These are phyloP conservation scores for Metallyticus violacea DNA, from an alignment of 2,888 invertebrate species.

Conservation along the genomic window DNA sequence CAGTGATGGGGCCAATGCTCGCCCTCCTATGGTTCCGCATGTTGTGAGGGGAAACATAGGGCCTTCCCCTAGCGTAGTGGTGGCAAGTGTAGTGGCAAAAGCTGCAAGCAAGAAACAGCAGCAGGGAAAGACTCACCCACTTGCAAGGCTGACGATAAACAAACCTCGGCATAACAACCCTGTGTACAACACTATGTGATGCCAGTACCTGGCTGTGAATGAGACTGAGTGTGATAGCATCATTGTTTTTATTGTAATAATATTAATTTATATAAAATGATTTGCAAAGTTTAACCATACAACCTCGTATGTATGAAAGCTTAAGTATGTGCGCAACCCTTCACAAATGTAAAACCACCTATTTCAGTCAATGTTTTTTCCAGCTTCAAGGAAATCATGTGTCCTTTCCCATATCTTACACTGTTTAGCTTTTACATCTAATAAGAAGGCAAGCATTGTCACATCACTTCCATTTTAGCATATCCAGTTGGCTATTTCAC, in stretches of 20 bases:
- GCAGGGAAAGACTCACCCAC: slow-evolving; percentile 89
- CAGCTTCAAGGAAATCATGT: not conserved
- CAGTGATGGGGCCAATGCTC: slow-evolving; percentile 35
- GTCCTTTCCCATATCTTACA: slow-evolving; percentile 1
- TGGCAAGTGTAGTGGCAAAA: slow-evolving; percentile 67
- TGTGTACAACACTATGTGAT: slow-evolving; percentile 87
- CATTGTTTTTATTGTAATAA: not conserved
- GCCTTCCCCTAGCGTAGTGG: slow-evolving; percentile 58
- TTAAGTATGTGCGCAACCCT: not conserved
- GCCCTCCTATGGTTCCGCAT: slow-evolving; percentile 50
- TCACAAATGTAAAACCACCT: not conserved
- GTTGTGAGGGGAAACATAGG: slow-evolving; percentile 41
- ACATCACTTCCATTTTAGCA: not conserved
- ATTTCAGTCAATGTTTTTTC: not conserved
- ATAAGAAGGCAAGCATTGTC: not conserved
- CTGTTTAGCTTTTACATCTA: not conserved
- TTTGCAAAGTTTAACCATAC: not conserved
- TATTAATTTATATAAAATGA: not conserved
- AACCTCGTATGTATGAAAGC: not conserved
- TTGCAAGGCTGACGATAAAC: slow-evolving; percentile 79
- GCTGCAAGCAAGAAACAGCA: slow-evolving; percentile 76
- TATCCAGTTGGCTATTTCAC: not conserved
- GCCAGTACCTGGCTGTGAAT: slow-evolving; percentile 20
- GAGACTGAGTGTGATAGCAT: not conserved
- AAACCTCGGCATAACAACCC: slow-evolving; percentile 76